Percentiles rank a stretch among this genome's conserved stretches.
phyloP scores from a whole-genome alignment of 2,888 invertebrate species.

The Thelaira solivaga region DNA sequence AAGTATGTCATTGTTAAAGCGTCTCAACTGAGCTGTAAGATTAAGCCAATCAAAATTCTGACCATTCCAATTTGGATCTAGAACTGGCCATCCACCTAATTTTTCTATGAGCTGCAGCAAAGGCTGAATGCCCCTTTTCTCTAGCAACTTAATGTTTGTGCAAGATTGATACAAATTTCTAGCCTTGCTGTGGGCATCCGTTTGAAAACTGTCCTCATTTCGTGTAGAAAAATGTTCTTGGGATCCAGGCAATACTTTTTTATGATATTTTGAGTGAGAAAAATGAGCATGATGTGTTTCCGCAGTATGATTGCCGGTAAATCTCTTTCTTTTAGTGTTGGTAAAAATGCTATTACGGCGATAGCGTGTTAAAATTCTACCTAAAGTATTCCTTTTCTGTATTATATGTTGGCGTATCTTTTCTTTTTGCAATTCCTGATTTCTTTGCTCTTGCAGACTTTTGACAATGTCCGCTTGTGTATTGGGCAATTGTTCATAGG shows the following conservation, averaged over 20 bases:
- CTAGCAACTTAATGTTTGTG: constrained; percentile 86
- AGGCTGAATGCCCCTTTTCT: constrained; percentile 84
- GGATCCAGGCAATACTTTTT: not conserved
- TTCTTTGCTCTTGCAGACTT: constrained; percentile 21
- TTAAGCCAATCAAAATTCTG: constrained; percentile 84
- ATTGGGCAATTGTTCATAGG: constrained; percentile 63
- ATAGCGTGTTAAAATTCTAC: constrained; percentile 69
- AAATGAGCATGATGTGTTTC: not conserved
- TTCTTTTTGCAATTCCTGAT: constrained; percentile 62
- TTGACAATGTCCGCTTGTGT: constrained; percentile 65
- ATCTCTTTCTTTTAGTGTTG: constrained; percentile 68
- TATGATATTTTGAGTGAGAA: not conserved
- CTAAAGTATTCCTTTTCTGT: constrained; percentile 67
- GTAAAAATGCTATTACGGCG: constrained; percentile 67
- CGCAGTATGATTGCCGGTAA: constrained; percentile 53
- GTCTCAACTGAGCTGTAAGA: constrained; percentile 84
- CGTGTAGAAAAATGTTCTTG: not conserved
- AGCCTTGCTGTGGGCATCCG: constrained; percentile 86
- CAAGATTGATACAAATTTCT: constrained; percentile 91
- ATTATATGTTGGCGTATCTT: constrained; percentile 69
- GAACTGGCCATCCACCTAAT: constrained; percentile 94
- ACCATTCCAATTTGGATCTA: constrained; percentile 82
- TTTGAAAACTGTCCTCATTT: constrained; percentile 78
- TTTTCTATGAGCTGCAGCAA: constrained; percentile 82
- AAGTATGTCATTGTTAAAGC: constrained; percentile 91